Evolutionary conservation across 2,888 invertebrate genomes (phyloP), one percentile per base, ranked within the genome.

Genomic region (Metellina segmentata): DNA sequence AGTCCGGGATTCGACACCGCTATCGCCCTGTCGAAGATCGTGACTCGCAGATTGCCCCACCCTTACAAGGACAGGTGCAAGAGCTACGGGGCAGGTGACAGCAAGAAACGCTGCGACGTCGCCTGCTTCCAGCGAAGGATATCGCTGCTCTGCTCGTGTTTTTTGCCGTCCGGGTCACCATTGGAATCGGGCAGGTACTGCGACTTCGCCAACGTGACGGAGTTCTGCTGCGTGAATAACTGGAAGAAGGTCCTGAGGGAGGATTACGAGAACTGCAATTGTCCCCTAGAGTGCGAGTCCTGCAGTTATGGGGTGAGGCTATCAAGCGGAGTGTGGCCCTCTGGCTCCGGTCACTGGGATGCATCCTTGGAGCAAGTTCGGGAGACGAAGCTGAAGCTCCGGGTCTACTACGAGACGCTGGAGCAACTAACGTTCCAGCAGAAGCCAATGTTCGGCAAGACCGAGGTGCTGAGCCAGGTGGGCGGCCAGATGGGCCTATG

Each of bases 401-500:
- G 81, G 49, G 81, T 88, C 0, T 88, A 81, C 20, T 88, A 52
- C 49, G 72, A 88, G 4, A 88, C 81, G 0, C 19, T 88, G 7
- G 81, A 88, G 48, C 72, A 72, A 1, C 11, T 53, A 6, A 49
- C 74, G 5, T 88, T 81, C 48, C 34, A 72, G 34, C 88, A 88
- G 49, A 81, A 86, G 4, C 69, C 86, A 8, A 86, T 86, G 86
- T 86, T 77, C 51, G 77, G 78, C n/a, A 72, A 75, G 69, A 74
- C 89, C 0, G 89, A 89, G n/a, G 51, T 89, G 4, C 52, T 89
- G 9, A 82, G 89, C 51, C 89, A 89, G 70, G 51, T 89, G 0
- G 89, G 89, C 0, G 89, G 89, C 7, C 89, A 89, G 34, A 89
- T 89, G 89, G 82, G 89, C 11, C 52, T 89, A 9, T 89, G 89